Percentiles rank a stretch among this genome's conserved stretches.
Conservation (phyloP, 1,140 invertebrate genomes). For the Sycophaga agraensis region DNA sequence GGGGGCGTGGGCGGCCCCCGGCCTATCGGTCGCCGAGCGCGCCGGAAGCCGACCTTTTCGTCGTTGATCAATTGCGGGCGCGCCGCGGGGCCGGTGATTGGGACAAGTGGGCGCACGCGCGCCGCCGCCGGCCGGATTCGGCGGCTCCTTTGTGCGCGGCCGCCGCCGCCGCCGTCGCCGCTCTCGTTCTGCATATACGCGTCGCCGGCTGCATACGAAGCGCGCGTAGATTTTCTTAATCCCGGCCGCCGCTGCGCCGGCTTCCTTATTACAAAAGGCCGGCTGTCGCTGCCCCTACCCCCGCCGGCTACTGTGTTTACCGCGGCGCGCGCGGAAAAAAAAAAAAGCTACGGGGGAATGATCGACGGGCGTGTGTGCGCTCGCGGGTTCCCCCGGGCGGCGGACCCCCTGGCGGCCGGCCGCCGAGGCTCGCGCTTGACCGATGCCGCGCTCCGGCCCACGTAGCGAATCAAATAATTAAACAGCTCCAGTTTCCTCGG, state of each 20-base stretch:
- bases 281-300: no score
- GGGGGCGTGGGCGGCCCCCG: constrained; percentile 32
- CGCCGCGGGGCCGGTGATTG: constrained; percentile 46
- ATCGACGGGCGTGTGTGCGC: no score
- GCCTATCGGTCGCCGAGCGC: constrained; percentile 38
- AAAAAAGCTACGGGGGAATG: no score
- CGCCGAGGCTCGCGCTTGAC: no score
- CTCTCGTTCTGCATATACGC: neutral
- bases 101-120: constrained; percentile 56
- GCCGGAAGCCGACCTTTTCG: constrained; percentile 25
- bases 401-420: no score
- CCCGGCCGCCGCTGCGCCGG: neutral
- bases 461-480: no score
- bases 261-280: constrained; percentile 22
- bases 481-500: no score
- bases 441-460: no score
- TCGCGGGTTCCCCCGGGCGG: no score
- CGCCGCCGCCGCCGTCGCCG: neutral
- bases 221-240: constrained; percentile 6
- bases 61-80: constrained; percentile 49
- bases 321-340: no score
- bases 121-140: neutral
- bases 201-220: constrained; percentile 1
- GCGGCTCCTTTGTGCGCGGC: neutral
- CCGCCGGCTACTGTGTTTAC: no score